Conservation (phyloP, 2,113 vertebrate genomes). For the human (Homo sapiens) region GRCh38 chr9:116842501-116843000, state of each 20-base stretch:
- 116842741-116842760: not conserved
- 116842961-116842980: not conserved
- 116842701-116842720: constrained; percentile 71
- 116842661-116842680: constrained; percentile 84
- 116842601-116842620: constrained; percentile 73
- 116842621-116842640: constrained; percentile 79
- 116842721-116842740: not conserved
- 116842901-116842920: not conserved
- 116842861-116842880: not conserved
- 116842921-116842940: not conserved
- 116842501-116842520: not conserved
- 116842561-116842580: not conserved
- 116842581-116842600: constrained; percentile 15
- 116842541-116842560: rapidly evolving
- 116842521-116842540: not conserved
- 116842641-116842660: constrained; percentile 83
- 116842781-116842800: constrained; percentile 55
- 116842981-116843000: not conserved
- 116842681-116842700: constrained; percentile 78
- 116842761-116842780: constrained; percentile 76
- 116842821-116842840: not conserved
- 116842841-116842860: not conserved
- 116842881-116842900: not conserved
- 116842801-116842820: constrained; percentile 30
- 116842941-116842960: not conserved